Conservation (phyloP, 2,797 vertebrate species). For the Pangasius sanitwongsei region DNA sequence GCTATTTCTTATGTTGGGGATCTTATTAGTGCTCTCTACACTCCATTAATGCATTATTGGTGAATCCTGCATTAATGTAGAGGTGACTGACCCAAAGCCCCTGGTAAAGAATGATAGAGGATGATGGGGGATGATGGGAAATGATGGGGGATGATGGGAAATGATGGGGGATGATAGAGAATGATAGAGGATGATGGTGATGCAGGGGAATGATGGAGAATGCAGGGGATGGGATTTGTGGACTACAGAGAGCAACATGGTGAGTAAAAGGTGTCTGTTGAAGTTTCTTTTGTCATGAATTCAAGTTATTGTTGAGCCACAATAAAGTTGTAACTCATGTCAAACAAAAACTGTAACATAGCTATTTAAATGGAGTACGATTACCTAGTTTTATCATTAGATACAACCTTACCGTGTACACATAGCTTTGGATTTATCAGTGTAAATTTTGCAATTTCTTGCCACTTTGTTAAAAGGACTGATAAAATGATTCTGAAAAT, state of each 20-base stretch:
- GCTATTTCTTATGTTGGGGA: too few relatives aligned
- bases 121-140: not conserved
- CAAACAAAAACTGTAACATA: not conserved
- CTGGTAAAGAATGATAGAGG: not conserved
- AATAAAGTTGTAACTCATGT: not conserved
- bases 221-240: not conserved
- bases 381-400: not conserved
- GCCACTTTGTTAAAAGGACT: not conserved
- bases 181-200: not conserved
- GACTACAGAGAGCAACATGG: not conserved
- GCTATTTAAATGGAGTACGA: not conserved
- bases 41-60: too few relatives aligned
- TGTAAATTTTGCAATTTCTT: not conserved
- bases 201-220: not conserved
- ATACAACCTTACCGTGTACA: not conserved
- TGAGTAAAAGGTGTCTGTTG: not conserved
- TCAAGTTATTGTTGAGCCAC: not conserved
- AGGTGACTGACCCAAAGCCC: too few relatives aligned
- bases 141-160: not conserved
- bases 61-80: too few relatives aligned
- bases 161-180: not conserved
- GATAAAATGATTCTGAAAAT: not conserved
- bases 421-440: not conserved
- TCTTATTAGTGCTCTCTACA: too few relatives aligned
- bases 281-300: not conserved